phyloP scores from a whole-genome alignment of 2,797 vertebrate genomes.

The Platalea minor region DNA sequence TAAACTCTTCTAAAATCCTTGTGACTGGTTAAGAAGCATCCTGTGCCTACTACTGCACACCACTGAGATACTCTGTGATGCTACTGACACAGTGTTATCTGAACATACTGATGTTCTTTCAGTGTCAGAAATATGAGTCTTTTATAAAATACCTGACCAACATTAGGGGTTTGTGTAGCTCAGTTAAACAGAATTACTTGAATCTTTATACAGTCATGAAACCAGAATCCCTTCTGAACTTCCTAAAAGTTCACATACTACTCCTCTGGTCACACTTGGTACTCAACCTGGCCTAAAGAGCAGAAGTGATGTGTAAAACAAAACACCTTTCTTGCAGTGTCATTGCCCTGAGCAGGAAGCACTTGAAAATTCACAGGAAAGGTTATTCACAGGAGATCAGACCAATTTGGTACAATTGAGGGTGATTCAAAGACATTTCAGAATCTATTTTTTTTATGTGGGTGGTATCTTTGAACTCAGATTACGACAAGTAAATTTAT shows the following conservation, averaged over 20 bases:
- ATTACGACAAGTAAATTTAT: not conserved
- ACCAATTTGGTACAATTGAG: not conserved
- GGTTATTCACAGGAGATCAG: not conserved
- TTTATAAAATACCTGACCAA: not conserved
- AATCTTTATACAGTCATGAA: not conserved
- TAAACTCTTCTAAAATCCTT: not conserved
- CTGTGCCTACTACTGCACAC: not conserved
- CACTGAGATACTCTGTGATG: not conserved
- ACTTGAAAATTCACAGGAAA: slow-evolving; percentile 3
- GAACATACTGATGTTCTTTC: not conserved
- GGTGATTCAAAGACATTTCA: not conserved
- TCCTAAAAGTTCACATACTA: not conserved
- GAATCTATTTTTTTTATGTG: not conserved
- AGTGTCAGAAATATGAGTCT: not conserved
- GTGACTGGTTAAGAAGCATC: not conserved
- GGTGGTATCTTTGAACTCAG: not conserved
- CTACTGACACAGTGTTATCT: not conserved
- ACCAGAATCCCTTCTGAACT: not conserved
- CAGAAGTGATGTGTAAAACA: not conserved
- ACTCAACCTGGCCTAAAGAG: not conserved
- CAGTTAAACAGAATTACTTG: not conserved
- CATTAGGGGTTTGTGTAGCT: not conserved
- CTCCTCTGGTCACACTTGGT: not conserved
- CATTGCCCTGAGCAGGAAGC: not conserved
- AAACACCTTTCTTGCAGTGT: not conserved